phyloP scores from a whole-genome alignment of 2,113 vertebrate species.

The Brevimyrus niger region DNA sequence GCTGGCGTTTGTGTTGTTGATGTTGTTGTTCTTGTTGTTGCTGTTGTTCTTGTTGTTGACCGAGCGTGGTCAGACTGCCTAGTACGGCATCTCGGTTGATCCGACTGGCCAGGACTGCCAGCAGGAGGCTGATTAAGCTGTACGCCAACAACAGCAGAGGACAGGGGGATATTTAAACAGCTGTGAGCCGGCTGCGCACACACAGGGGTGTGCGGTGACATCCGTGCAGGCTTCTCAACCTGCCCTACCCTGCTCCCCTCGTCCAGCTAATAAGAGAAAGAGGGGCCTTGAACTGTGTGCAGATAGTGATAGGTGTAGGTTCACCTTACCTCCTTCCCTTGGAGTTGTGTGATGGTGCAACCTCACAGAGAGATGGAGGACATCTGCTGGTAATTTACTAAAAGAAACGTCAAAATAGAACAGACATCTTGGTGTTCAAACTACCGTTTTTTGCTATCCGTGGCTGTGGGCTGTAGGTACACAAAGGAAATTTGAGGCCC shows the following conservation, averaged over 20 bases:
- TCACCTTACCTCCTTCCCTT: neutral
- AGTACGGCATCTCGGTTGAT: neutral
- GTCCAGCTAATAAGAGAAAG: neutral
- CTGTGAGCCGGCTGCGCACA: conserved; percentile 35
- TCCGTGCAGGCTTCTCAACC: conserved; percentile 21
- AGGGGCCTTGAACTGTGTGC: neutral
- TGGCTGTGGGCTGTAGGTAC: neutral
- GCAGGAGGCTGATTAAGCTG: neutral
- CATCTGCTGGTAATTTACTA: neutral
- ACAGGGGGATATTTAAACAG: conserved; percentile 48
- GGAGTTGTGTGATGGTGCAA: neutral
- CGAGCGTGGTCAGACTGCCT: neutral
- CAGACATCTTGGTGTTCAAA: neutral
- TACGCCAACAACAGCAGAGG: conserved; percentile 15
- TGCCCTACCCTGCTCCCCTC: neutral
- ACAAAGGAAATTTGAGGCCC: conserved; percentile 12
- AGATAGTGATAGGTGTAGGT: neutral
- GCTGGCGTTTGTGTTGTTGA: neutral
- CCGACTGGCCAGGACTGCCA: neutral
- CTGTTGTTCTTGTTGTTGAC: neutral
- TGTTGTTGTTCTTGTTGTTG: neutral
- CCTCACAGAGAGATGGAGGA: neutral
- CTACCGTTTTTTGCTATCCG: neutral
- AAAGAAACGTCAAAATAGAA: neutral
- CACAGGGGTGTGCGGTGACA: conserved; percentile 23